Evolutionary conservation across 2,888 invertebrate genomes (phyloP), one percentile per base, ranked within the genome.

Genomic region (Tortrix viridana): DNA sequence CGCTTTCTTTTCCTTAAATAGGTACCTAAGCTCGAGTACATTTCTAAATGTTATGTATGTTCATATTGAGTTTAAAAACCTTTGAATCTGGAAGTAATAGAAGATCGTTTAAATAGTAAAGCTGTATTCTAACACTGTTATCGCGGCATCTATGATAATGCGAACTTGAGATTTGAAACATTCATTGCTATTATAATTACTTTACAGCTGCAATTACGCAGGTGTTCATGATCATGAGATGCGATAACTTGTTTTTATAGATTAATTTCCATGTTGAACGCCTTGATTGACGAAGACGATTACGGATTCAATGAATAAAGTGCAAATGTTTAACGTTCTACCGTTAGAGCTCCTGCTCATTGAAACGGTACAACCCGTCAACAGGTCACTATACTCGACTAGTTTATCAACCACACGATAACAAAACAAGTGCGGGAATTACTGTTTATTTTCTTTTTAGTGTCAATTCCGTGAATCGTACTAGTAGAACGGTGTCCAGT

Each of bases 351-450:
- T 74, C 62, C 74, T 74, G 68, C 67, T 75, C 65, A 72, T 77
- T 76, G 77, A 62, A 86, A 84, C 84, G 81, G 85, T 86, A 84
- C 75, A 77, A 67, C 66, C 65, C 57, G 67, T 69, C 68, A 70
- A 61, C 65, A 60, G 72, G 72, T 68, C 71, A 70, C 61, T 66
- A 63, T 60, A 67, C 57, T 62, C 58, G 65, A 57, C 60, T 59
- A 56, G 59, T 65, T 64, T 60, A 50, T 60, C 46, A 64, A 58
- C 55, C 59, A 48, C 26, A 23, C 56, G 46, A 48, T 44, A 5
- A 47, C 26, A 52, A 20, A 48, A 43, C 23, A 48, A 22, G 55
- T 44, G 43, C 57, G 47, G 46, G 32, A 43, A 38, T n/a, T 46
- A 37, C 26, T 58, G 47, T 63, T 46, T 53, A 20, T 19, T 26